These are phyloP conservation scores for Pinna nobilis DNA, from an alignment of 1,140 invertebrate genomes.

Conservation along the genomic window DNA sequence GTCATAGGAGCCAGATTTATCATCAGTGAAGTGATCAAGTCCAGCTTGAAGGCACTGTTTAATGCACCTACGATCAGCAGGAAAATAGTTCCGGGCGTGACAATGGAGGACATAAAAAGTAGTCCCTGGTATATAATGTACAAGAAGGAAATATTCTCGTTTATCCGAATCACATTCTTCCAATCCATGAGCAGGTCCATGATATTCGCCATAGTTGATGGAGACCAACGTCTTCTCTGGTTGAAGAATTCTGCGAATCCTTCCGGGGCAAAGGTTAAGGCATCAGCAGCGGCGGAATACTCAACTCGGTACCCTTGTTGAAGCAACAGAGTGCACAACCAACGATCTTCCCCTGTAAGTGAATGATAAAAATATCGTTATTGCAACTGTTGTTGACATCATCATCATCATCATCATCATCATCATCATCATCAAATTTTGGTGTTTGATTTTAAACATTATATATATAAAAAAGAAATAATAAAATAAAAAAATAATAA, in stretches of 20 bases:
- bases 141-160: constrained; percentile 68
- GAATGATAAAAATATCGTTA: too few species aligned
- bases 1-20: constrained; percentile 77
- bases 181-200: constrained; percentile 77
- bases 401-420: too few species aligned
- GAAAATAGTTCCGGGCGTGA: constrained; percentile 82
- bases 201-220: constrained; percentile 83
- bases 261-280: constrained; percentile 81
- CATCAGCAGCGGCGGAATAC: constrained; percentile 81
- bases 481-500: too few species aligned
- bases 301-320: constrained; percentile 81
- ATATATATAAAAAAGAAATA: too few species aligned
- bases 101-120: constrained; percentile 78
- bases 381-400: too few species aligned
- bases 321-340: constrained; percentile 81
- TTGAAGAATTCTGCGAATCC: constrained; percentile 81
- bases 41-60: constrained; percentile 77
- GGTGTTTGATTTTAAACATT: too few species aligned
- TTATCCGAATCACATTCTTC: constrained; percentile 59
- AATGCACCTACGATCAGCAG: constrained; percentile 82
- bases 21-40: constrained; percentile 74
- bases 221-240: constrained; percentile 80
- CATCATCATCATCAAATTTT: background rate
- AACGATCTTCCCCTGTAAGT: constrained; percentile 78
- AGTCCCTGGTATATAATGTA: constrained; percentile 69